Conservation (phyloP, 2,888 invertebrate genomes). For the Caenorhabditis drosophilae region DNA sequence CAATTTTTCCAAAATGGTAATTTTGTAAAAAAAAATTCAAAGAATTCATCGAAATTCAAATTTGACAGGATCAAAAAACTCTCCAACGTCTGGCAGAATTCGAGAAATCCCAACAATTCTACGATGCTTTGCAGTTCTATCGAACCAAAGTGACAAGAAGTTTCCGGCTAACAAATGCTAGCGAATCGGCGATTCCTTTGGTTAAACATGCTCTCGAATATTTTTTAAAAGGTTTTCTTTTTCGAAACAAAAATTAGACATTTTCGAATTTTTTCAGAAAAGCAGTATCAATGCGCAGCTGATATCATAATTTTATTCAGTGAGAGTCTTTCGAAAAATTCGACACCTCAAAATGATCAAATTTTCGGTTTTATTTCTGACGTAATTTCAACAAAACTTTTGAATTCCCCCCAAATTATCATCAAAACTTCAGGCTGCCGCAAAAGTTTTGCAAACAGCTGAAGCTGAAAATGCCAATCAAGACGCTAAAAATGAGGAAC, state of each 20-base stretch:
- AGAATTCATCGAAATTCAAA: background rate
- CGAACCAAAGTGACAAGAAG: slow-evolving; percentile 29
- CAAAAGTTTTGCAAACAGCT: slow-evolving; percentile 6
- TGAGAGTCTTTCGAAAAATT: slow-evolving; percentile 23
- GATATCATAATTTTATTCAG: slow-evolving; percentile 18
- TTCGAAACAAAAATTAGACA: background rate
- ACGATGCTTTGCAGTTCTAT: slow-evolving; percentile 36
- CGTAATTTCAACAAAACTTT: slow-evolving; percentile 2
- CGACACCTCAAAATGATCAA: background rate
- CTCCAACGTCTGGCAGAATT: slow-evolving; percentile 19
- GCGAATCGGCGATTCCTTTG: slow-evolving; percentile 12
- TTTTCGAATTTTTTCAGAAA: slow-evolving; percentile 16
- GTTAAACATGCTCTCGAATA: slow-evolving; percentile 18
- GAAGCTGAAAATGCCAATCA: slow-evolving; percentile 2
- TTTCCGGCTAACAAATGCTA: slow-evolving; percentile 16
- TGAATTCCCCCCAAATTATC: too few species aligned
- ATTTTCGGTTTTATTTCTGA: slow-evolving; percentile 12
- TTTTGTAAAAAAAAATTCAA: slow-evolving; percentile 2
- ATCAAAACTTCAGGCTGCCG: too few species aligned
- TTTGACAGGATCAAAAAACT: slow-evolving; percentile 14
- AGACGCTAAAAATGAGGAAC: slow-evolving; percentile 8
- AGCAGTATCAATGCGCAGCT: slow-evolving; percentile 26
- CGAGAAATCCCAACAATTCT: slow-evolving; percentile 18
- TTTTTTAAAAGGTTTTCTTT: slow-evolving; percentile 22
- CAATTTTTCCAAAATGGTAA: background rate